Percentiles rank a stretch among this genome's conserved stretches.
phyloP scores from a whole-genome alignment of 2,888 invertebrate genomes.

The Automeris io region DNA sequence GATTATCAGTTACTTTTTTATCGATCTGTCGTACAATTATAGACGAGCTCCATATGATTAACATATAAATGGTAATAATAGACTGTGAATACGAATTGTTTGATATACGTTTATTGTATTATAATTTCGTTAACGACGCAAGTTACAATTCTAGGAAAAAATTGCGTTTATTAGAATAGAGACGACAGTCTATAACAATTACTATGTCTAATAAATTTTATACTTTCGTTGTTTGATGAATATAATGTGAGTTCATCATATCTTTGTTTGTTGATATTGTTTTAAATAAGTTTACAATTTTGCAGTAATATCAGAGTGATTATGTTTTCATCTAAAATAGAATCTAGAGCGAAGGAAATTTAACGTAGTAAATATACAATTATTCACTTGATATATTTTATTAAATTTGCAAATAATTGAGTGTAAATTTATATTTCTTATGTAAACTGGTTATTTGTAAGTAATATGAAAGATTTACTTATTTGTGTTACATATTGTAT shows the following conservation, averaged over 20 bases:
- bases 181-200: constrained; percentile 1
- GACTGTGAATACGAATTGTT: constrained; percentile 14
- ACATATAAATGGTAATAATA: constrained; percentile 15
- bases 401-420: too few relatives aligned
- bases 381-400: too few relatives aligned
- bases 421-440: too few relatives aligned
- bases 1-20: too few relatives aligned
- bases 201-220: constrained; percentile 1
- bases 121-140: constrained; percentile 5
- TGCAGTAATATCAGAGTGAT: too few relatives aligned
- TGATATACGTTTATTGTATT: constrained; percentile 5
- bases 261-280: background rate
- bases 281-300: background rate
- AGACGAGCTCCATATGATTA: constrained; percentile 11
- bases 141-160: constrained; percentile 7
- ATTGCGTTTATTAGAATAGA: background rate
- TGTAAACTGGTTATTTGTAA: too few relatives aligned
- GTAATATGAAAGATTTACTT: too few relatives aligned
- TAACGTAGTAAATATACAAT: too few relatives aligned
- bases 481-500: too few relatives aligned
- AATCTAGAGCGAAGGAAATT: too few relatives aligned
- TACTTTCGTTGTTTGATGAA: background rate
- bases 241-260: background rate
- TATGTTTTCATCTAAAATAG: too few relatives aligned
- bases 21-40: too few relatives aligned